Evolutionary conservation across 2,888 invertebrate genomes (phyloP).

Genomic region (Melanotus villosus): DNA sequence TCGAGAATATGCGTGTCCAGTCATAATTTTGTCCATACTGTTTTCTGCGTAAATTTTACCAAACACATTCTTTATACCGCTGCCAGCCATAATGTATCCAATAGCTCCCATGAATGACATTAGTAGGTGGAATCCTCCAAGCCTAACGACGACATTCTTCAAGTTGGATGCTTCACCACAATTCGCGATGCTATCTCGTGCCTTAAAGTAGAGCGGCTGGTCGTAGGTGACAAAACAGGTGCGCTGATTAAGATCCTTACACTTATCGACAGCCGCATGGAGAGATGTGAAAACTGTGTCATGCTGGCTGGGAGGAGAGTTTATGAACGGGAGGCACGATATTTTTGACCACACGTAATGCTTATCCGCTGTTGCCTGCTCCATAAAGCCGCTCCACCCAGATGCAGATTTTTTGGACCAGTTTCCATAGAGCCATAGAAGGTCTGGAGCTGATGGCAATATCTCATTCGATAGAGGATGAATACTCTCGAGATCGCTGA

Average conservation of each 20-base stretch:
- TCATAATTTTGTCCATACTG: constrained; percentile 11
- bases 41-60: constrained; percentile 26
- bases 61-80: constrained; percentile 53
- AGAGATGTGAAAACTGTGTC: constrained; percentile 48
- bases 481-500: background rate
- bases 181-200: constrained; percentile 47
- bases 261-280: constrained; percentile 36
- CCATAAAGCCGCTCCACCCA: constrained; percentile 52
- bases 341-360: background rate
- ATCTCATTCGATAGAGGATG: background rate
- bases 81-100: constrained; percentile 51
- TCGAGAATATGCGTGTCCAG: background rate
- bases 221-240: constrained; percentile 54
- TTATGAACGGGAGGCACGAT: constrained; percentile 44
- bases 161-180: constrained; percentile 47
- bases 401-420: background rate
- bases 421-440: background rate
- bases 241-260: constrained; percentile 34
- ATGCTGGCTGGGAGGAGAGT: constrained; percentile 41
- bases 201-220: constrained; percentile 54
- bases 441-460: background rate
- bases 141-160: constrained; percentile 33
- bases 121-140: constrained; percentile 50
- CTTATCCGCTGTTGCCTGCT: constrained; percentile 34
- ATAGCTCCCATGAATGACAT: constrained; percentile 49